Evolutionary conservation across 2,113 vertebrate genomes (phyloP).

Genomic region (Neodon shergylaensis): DNA sequence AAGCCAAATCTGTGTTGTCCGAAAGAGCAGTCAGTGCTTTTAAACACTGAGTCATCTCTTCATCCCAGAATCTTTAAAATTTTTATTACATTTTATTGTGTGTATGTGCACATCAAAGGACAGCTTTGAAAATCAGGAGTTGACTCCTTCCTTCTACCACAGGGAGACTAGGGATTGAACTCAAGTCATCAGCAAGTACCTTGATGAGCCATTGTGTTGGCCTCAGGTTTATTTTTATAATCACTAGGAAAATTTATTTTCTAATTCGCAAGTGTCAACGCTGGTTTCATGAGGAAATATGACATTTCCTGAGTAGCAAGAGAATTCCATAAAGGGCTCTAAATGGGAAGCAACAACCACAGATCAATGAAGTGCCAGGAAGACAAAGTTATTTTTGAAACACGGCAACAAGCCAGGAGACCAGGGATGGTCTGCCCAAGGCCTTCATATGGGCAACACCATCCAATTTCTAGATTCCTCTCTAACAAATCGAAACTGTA

Average conservation of each 20-base stretch:
- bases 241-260: slow-evolving; percentile 50
- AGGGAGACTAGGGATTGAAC: not conserved
- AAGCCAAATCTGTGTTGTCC: not conserved
- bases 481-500: not conserved
- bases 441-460: not conserved
- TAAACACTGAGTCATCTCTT: not conserved
- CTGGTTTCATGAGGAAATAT: not conserved
- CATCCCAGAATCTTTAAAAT: not conserved
- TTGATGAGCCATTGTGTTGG: not conserved
- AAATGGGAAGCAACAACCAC: slow-evolving; percentile 11
- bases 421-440: not conserved
- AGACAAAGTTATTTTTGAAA: slow-evolving; percentile 62
- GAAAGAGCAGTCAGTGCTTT: not conserved
- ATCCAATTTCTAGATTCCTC: not conserved
- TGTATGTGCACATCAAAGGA: not conserved
- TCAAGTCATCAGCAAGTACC: not conserved
- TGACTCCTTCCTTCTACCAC: not conserved
- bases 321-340: slow-evolving; percentile 64
- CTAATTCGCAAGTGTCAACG: slow-evolving; percentile 39
- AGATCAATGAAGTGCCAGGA: slow-evolving; percentile 61
- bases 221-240: not conserved
- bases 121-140: not conserved
- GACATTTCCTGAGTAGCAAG: slow-evolving; percentile 42
- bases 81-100: not conserved
- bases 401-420: slow-evolving; percentile 43